Conservation (phyloP, 2,113 vertebrate species). For the Tangachromis dhanisi region DNA sequence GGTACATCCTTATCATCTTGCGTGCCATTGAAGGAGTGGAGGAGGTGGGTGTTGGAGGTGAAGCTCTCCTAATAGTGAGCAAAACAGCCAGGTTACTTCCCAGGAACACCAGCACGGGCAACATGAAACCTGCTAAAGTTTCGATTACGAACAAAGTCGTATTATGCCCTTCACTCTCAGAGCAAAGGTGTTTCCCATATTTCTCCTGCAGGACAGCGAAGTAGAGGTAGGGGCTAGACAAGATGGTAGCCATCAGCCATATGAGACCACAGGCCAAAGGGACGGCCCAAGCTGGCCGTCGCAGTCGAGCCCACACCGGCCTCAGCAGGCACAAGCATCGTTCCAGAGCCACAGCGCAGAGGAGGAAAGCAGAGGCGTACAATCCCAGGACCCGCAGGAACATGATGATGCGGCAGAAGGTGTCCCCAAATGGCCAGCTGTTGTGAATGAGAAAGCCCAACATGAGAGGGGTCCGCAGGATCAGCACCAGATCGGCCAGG, state of each 20-base stretch:
- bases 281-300: conserved; percentile 67
- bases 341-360: conserved; percentile 72
- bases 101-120: conserved; percentile 70
- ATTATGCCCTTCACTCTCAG: background rate
- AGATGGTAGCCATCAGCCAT: conserved; percentile 52
- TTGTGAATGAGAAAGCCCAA: conserved; percentile 51
- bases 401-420: conserved; percentile 53
- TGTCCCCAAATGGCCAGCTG: conserved; percentile 62
- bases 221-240: conserved; percentile 63
- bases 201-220: fast-evolving
- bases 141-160: conserved; percentile 54
- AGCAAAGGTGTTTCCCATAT: background rate
- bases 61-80: conserved; percentile 14
- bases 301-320: conserved; percentile 69
- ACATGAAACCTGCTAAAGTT: conserved; percentile 63
- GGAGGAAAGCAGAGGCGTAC: conserved; percentile 67
- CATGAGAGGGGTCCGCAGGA: conserved; percentile 68
- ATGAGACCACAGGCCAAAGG: conserved; percentile 54
- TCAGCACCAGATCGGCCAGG: conserved; percentile 68
- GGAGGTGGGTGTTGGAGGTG: conserved; percentile 6
- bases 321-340: conserved; percentile 71
- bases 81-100: conserved; percentile 68
- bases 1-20: conserved; percentile 64
- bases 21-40: conserved; percentile 1
- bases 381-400: conserved; percentile 69